Evolutionary conservation across 2,888 invertebrate genomes (phyloP), one percentile per base, ranked within the genome.

Genomic region (Agrotis clavis): DNA sequence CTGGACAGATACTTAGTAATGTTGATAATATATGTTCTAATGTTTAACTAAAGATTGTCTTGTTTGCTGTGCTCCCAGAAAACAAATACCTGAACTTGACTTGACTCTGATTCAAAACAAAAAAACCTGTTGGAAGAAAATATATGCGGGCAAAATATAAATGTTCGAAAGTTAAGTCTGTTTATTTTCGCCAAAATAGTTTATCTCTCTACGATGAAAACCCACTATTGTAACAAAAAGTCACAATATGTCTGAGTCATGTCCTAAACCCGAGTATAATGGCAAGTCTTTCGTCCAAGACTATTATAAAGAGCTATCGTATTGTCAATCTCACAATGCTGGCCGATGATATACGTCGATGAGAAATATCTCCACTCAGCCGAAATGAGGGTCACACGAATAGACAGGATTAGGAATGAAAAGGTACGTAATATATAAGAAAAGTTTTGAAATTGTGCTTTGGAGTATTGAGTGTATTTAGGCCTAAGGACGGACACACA

Each of bases 341-440:
- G 69, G 79, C 67, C 83, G 84, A 84, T 86, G 86, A 87, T 87
- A 85, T 87, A 86, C 84, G 84, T 83, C 86, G 81, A 88, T 89
- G 89, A 91, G 90, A 91, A 91, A 91, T 90, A 87, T 88, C 86
- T 87, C 85, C 88, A 86, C 90, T 91, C 90, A 86, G 84, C 83
- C 80, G 84, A 89, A 91, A 90, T 88, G 91, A 90, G 91, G 90
- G 90, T 89, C 88, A 87, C 88, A 84, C 86, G 87, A 89, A 88
- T 86, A 86, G 87, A 88, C 86, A 87, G 88, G 88, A 90, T 89
- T 89, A 89, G 81, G 85, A 88, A 89, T 88, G 88, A 88, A 89
- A 88, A 86, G 83, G 79, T 86, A 84, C 73, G 68, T 84, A 25
- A 83, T 78, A 83, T 84, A 83, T 83, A 83, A 85, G 77, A 81